phyloP scores from a whole-genome alignment of 2,113 vertebrate species.

The Tricholaema leucomelas region DNA sequence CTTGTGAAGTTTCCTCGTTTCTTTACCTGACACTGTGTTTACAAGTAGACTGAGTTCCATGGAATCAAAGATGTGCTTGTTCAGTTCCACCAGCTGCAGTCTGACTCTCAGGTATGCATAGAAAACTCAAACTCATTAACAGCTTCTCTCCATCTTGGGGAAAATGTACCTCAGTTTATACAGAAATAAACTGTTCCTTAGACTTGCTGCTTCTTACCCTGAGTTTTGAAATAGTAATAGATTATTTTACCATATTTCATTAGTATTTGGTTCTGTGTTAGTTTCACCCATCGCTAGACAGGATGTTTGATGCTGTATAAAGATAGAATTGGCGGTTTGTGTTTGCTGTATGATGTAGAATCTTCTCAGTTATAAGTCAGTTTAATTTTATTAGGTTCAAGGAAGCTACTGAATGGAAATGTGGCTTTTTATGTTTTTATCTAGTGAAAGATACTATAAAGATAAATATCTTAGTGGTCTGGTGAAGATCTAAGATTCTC shows the following conservation, averaged over 20 bases:
- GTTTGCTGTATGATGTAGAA: not conserved
- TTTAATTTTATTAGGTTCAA: not conserved
- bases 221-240: not conserved
- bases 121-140: not conserved
- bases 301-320: not conserved
- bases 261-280: not conserved
- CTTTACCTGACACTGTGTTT: not conserved
- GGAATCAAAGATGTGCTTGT: not conserved
- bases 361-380: not conserved
- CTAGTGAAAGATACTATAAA: not conserved
- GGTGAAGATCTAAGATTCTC: not conserved
- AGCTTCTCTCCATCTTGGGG: not conserved
- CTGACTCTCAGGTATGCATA: not conserved
- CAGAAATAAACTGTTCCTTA: not conserved
- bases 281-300: not conserved
- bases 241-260: not conserved
- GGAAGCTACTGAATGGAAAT: not conserved
- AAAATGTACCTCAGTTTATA: not conserved
- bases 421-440: not conserved
- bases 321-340: not conserved
- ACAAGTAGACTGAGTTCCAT: not conserved
- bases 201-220: too few species aligned
- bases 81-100: not conserved
- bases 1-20: not conserved
- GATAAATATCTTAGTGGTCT: not conserved